A percentile compares a stretch with the other conserved stretches of the same genome.
Conservation (phyloP, 2,797 vertebrate genomes). For the Sparus aurata region DNA sequence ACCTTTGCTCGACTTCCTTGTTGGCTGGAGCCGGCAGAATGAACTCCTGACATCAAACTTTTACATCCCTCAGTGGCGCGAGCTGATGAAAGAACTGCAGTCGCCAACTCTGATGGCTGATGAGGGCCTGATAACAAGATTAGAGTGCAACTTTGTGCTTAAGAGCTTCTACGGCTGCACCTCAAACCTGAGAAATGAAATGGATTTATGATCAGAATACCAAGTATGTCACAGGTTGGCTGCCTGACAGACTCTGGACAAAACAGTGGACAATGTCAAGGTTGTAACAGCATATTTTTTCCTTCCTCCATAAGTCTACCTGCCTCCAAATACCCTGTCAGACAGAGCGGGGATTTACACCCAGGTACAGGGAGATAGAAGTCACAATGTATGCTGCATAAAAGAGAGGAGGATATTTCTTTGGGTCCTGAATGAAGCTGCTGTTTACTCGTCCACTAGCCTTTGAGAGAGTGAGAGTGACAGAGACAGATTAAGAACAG, state of each 20-base stretch:
- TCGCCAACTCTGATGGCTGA: constrained; percentile 28
- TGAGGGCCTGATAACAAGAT: constrained; percentile 7
- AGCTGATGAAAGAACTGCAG: constrained; percentile 27
- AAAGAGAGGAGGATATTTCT: constrained; percentile 48
- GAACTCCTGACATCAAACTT: constrained; percentile 28
- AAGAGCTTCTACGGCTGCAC: constrained; percentile 22
- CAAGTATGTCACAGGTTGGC: constrained; percentile 9
- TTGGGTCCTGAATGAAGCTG: constrained; percentile 46
- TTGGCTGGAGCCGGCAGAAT: constrained; percentile 28
- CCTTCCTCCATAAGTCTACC: constrained; percentile 35
- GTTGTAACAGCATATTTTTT: constrained; percentile 30
- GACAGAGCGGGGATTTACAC: constrained; percentile 58
- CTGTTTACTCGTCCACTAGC: constrained; percentile 48
- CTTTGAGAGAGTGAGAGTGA: constrained; percentile 48
- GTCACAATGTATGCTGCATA: constrained; percentile 41
- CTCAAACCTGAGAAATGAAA: constrained; percentile 15
- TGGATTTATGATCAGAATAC: constrained; percentile 24
- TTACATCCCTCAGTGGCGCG: constrained; percentile 1
- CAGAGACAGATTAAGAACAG: constrained; percentile 51
- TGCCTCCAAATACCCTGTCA: constrained; percentile 49
- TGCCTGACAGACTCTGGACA: constrained; percentile 16
- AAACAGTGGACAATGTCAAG: constrained; percentile 19
- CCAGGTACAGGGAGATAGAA: constrained; percentile 48
- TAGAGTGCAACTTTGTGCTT: constrained; percentile 14
- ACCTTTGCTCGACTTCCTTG: constrained; percentile 25